Evolutionary conservation across 2,888 invertebrate species (phyloP).

Genomic region (Pachydiplax longipennis): DNA sequence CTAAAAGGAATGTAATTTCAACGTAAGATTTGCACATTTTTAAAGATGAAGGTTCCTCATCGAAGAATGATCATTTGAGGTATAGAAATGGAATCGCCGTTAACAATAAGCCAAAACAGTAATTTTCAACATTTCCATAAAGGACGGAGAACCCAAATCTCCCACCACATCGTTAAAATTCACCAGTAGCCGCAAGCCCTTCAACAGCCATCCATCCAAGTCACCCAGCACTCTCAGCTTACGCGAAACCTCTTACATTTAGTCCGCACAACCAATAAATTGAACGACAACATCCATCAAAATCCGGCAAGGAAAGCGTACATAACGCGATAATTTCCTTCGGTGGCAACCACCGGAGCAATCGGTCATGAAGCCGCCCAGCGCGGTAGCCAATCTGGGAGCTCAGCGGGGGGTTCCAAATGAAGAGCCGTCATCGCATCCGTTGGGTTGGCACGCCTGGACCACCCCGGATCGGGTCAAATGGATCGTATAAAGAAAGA

Average conservation of each 20-base stretch:
- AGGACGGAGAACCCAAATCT: no score
- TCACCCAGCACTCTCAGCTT: background rate
- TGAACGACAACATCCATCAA: background rate
- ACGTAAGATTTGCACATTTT: no score
- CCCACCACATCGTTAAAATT: no score
- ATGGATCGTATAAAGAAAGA: background rate
- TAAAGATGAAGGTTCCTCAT: no score
- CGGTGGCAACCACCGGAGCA: background rate
- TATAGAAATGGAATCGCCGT: no score
- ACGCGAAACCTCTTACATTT: background rate
- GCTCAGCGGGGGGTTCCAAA: background rate
- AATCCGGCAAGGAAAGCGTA: background rate
- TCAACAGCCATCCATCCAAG: background rate
- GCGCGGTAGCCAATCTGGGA: background rate
- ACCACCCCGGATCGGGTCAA: background rate
- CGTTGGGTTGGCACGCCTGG: background rate
- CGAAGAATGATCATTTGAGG: no score
- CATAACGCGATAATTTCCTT: background rate
- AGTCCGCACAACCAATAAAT: background rate
- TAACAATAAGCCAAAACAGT: no score
- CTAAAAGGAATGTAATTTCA: no score
- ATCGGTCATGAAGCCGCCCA: background rate
- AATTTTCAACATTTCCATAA: no score
- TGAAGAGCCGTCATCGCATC: background rate
- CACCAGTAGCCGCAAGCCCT: background rate